Percentiles rank a stretch among this genome's conserved stretches.
phyloP scores from a whole-genome alignment of 2,113 vertebrate genomes.

The Phoxinus phoxinus region DNA sequence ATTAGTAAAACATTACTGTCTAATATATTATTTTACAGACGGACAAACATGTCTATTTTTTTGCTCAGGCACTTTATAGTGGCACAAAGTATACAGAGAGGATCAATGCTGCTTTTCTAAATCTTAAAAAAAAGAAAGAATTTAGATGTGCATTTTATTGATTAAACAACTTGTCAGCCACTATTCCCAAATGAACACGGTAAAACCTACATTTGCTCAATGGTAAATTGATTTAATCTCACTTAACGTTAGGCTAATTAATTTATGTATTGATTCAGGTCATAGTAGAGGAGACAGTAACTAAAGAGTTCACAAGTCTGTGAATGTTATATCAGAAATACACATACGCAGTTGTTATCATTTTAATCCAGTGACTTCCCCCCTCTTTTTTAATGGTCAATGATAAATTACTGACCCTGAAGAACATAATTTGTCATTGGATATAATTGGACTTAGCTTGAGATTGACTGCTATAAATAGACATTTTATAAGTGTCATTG shows the following conservation, averaged over 20 bases:
- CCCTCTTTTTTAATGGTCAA: neutral
- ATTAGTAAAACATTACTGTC: no score
- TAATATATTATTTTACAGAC: constrained; percentile 4
- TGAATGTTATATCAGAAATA: neutral
- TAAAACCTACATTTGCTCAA: constrained; percentile 3
- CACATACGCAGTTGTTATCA: neutral
- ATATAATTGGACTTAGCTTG: neutral
- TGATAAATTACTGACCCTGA: neutral
- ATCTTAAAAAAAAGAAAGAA: neutral
- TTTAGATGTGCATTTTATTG: neutral
- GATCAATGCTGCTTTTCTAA: neutral
- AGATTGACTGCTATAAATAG: neutral
- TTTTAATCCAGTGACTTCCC: neutral
- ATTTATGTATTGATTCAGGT: neutral
- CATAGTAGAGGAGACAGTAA: neutral
- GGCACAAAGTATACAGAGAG: neutral
- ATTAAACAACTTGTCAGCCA: neutral
- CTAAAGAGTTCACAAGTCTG: neutral
- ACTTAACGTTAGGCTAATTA: neutral
- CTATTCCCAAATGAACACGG: neutral
- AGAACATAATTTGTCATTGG: no score
- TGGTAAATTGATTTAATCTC: constrained; percentile 21
- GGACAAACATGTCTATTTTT: neutral
- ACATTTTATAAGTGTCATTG: neutral
- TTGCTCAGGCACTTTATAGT: neutral